A percentile compares a stretch with the other conserved stretches of the same genome.
These are phyloP conservation scores for Heliconius hermathena DNA, from an alignment of 1,140 invertebrate genomes.

Conservation along the genomic window DNA sequence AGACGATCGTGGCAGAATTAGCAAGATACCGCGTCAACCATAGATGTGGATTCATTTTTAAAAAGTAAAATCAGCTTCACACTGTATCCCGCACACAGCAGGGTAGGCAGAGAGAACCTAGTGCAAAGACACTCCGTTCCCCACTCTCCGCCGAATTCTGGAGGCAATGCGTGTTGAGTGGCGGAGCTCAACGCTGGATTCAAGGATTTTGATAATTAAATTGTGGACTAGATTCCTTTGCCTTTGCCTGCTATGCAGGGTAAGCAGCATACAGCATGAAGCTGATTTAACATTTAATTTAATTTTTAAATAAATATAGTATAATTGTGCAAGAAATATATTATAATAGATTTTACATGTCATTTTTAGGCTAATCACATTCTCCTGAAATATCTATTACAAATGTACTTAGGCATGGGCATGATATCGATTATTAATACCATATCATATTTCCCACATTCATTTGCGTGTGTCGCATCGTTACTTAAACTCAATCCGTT, in stretches of 20 bases:
- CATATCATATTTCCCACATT: neutral
- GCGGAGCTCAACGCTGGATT: too few relatives aligned
- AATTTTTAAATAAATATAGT: too few relatives aligned
- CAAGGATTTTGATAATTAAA: too few relatives aligned
- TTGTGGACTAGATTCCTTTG: too few relatives aligned
- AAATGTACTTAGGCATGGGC: neutral
- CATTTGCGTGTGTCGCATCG: constrained; percentile 17
- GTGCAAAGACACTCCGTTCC: neutral
- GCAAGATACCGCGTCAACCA: neutral
- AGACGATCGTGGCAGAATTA: neutral
- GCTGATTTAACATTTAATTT: too few relatives aligned
- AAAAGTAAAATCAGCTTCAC: too few relatives aligned
- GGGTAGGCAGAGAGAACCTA: neutral
- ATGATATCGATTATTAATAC: neutral
- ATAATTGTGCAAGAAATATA: too few relatives aligned
- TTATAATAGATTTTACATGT: neutral
- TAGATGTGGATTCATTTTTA: neutral
- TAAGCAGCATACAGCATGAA: too few relatives aligned
- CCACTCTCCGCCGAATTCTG: too few relatives aligned
- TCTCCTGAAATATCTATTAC: neutral
- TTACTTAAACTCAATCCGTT: constrained; percentile 17
- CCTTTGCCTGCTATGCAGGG: too few relatives aligned
- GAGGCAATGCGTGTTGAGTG: neutral
- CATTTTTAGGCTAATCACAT: neutral
- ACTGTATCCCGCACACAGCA: too few relatives aligned